Percentiles rank a stretch among this genome's conserved stretches.
Conservation (phyloP, 2,888 invertebrate genomes). For the Griposia aprilina region DNA sequence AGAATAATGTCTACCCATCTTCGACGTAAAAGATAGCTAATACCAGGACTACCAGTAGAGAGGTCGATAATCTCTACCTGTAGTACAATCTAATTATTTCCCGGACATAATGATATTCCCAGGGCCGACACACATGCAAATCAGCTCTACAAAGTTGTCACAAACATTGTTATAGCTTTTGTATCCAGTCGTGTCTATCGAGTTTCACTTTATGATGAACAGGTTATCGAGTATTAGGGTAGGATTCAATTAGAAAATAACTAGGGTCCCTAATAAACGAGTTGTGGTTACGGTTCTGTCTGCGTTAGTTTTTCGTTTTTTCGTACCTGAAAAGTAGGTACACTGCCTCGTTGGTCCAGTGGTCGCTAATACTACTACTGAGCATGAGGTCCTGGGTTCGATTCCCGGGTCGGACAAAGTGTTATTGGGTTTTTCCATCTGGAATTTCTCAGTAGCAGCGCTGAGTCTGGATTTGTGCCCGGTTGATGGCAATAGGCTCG, state of each 20-base stretch:
- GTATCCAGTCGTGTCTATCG: constrained; percentile 31
- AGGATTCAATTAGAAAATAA: constrained; percentile 26
- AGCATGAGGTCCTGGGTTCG: no score
- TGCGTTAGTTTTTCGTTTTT: background rate
- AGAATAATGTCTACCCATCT: background rate
- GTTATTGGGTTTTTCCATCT: no score
- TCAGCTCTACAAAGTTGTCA: constrained; percentile 47
- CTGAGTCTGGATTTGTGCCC: no score
- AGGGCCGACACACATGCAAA: constrained; percentile 57
- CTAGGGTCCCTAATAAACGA: background rate
- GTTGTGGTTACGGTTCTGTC: rapidly evolving
- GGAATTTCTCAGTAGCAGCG: no score
- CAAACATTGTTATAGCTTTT: constrained; percentile 51
- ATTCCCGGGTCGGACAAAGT: no score
- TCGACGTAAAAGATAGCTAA: background rate
- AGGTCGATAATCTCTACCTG: constrained; percentile 14
- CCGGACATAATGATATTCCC: constrained; percentile 37
- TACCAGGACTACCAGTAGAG: background rate
- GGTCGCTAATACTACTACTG: no score
- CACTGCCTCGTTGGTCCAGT: no score
- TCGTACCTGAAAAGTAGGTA: no score
- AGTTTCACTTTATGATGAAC: constrained; percentile 53
- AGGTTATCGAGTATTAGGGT: constrained; percentile 25
- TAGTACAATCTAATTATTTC: constrained; percentile 28
- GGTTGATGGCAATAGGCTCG: no score